Evolutionary conservation across 1,140 invertebrate genomes (phyloP), one percentile per base, ranked within the genome.

Genomic region (Ceratina australensis): DNA sequence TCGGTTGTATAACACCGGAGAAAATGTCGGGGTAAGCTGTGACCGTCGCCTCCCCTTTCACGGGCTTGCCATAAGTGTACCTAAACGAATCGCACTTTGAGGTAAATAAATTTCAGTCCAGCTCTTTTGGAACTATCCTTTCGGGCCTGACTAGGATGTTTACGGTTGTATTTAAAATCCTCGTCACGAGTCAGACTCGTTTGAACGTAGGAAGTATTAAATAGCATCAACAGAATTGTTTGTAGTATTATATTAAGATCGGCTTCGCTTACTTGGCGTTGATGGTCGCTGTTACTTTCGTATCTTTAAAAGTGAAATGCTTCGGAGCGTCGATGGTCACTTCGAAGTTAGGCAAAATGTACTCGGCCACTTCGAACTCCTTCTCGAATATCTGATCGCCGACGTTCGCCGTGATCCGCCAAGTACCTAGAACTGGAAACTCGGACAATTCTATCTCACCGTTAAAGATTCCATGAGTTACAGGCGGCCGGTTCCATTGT

Each of bases 261-360:
- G n/a, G n/a, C n/a, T 20, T 68, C 22, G 89, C 93, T 94, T 94
- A 98, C 97, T 96, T 97, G 13, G 97, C 96, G 56, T 95, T 94
- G 15, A 99, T 93, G 26, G 95, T 96, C 10, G 95, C 95, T 16
- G 93, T 94, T 42, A 98, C 94, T 63, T 95, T 94, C 26, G 95
- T 95, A 72, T 97, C 95, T 72, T 95, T 95, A 87, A 97, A 96
- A 1, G 96, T 95, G 0, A 96, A 93, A 90, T 98, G 97, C 77
- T 96, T 94, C 1, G 97, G 95, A 0, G 97, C 94, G 65, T 96
- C 94, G 26, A 98, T 94, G 0, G 94, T 94, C 20, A 99, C 96
- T 88, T 98, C 95, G 91, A 98, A 99, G 86, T 98, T 98, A 0
- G 98, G 98, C 49, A 98, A 91, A 33, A 99, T 95, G 90, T 99